Evolutionary conservation across 2,797 vertebrate species (phyloP).

Genomic region (Ispidina picta): DNA sequence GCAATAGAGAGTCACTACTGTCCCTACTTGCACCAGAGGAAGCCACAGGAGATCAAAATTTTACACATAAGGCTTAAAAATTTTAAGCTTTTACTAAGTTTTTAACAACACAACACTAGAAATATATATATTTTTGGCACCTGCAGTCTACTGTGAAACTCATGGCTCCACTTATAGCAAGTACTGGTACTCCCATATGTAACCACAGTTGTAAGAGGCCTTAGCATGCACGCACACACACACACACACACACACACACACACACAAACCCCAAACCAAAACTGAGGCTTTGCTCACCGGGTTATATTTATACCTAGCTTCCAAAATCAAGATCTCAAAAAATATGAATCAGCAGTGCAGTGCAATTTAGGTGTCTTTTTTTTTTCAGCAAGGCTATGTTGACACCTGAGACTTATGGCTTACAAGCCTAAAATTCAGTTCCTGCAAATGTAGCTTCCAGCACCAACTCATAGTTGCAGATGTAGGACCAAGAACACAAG

Average conservation of each 20-base stretch:
- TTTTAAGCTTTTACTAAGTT: background rate
- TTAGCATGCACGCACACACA: background rate
- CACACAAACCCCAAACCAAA: background rate
- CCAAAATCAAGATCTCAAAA: background rate
- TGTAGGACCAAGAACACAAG: background rate
- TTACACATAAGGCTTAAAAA: background rate
- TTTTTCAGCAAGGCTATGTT: background rate
- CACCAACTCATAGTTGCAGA: background rate
- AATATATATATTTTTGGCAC: background rate
- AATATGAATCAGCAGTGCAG: background rate
- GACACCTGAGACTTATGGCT: background rate
- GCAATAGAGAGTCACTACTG: background rate
- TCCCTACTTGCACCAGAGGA: background rate
- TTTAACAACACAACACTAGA: background rate
- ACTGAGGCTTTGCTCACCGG: fast-evolving
- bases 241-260: too few relatives aligned
- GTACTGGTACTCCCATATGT: background rate
- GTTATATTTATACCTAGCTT: background rate
- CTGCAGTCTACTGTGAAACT: background rate
- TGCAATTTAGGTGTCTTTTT: background rate
- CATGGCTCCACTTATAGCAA: background rate
- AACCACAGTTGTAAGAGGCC: background rate
- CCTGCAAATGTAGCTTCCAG: background rate
- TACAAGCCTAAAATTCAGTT: background rate
- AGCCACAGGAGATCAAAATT: fast-evolving